These are phyloP conservation scores for Odontophorus gujanensis DNA, from an alignment of 2,113 vertebrate species.

Conservation along the genomic window DNA sequence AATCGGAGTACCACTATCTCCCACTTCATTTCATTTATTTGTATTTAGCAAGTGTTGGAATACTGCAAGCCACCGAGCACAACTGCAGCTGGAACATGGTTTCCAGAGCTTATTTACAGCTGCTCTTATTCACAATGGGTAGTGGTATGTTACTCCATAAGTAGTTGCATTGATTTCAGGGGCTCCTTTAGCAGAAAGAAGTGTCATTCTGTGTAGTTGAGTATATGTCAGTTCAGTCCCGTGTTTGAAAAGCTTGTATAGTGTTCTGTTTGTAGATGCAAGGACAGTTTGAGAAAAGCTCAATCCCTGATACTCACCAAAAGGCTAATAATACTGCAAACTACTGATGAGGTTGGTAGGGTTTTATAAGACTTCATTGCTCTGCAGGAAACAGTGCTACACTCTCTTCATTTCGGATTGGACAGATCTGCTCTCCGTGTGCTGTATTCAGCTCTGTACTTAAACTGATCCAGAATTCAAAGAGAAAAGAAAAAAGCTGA, in stretches of 20 bases:
- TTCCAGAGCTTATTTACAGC: slow-evolving; percentile 45
- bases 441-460: slow-evolving; percentile 7
- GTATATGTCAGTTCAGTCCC: neutral
- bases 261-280: neutral
- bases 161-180: slow-evolving; percentile 41
- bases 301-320: neutral
- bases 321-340: neutral
- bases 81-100: slow-evolving; percentile 8
- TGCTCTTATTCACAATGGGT: neutral
- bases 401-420: neutral
- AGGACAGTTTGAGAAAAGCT: neutral
- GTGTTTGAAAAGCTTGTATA: neutral
- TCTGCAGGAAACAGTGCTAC: neutral
- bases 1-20: neutral
- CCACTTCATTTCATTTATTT: slow-evolving; percentile 57
- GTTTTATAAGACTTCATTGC: neutral
- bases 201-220: neutral
- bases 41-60: slow-evolving; percentile 23
- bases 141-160: neutral
- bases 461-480: neutral
- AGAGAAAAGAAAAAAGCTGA: slow-evolving; percentile 37
- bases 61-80: neutral
- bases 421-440: neutral
- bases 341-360: neutral
- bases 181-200: neutral